Evolutionary conservation across 2,797 vertebrate species (phyloP), one percentile per base, ranked within the genome.

Genomic region (Sebastes nivosus): DNA sequence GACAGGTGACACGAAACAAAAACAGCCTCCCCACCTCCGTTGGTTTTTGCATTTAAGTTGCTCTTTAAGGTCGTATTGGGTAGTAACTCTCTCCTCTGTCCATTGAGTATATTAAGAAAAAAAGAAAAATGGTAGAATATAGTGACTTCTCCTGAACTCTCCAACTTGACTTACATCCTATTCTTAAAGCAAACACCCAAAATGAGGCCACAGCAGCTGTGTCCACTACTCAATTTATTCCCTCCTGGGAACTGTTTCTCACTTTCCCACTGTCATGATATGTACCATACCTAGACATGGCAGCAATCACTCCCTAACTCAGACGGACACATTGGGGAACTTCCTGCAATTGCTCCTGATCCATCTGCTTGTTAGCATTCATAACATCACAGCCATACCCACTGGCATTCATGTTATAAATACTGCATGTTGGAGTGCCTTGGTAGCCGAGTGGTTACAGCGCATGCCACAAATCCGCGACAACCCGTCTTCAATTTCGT

Each of bases 351-450:
- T 75, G 42, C 52, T 77, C 77, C 66, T 20, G 50, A 80, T 76
- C 68, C 72, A 42, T 77, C 69, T 18, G 77, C 91, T 93, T 80
- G 88, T 92, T 93, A 92, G 85, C 59, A 50, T 88, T 83, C 81
- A 89, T 93, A 90, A 85, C 79, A 71, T 93, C 89, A 90, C 38
- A 70, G 79, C 32, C 50, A 24, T 68, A 68, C 73, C 85, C 61
- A 24, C 27, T 27, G 75, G 73, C 74, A 16, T 78, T 75, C 24
- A 27, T 12, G 75, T 79, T 88, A 70, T 55, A 73, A 67, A 88
- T 76, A 72, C 70, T 73, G 36, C 2, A 75, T 59, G 67, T 72
- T 22, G n/a, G 50, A 54, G 46, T 18, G 8, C 18, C 46, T 50
- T 20, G 46, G 18, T 20, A 50, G 46, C 46, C 3, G 18, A 20